Conservation (phyloP, 2,888 invertebrate genomes). For the Agrochola macilenta region DNA sequence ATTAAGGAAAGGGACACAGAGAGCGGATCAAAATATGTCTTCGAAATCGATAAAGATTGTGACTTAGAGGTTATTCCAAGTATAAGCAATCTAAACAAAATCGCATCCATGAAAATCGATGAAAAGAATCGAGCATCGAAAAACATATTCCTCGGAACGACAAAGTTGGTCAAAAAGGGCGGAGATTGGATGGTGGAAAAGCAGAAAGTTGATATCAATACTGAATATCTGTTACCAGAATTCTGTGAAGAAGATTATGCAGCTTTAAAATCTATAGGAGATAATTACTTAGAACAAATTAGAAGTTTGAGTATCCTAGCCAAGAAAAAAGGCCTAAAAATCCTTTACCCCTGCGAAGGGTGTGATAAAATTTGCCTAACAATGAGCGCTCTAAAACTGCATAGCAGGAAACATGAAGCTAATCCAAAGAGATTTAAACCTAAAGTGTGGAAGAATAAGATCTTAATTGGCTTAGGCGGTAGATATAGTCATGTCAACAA, state of each 20-base stretch:
- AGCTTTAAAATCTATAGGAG: conserved; percentile 58
- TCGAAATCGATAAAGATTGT: conserved; percentile 70
- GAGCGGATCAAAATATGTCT: conserved; percentile 74
- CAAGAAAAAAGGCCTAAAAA: conserved; percentile 74
- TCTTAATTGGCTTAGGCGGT: conserved; percentile 28
- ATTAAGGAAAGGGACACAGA: conserved; percentile 71
- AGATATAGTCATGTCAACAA: conserved; percentile 25
- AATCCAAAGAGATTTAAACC: conserved; percentile 80
- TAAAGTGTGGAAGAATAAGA: conserved; percentile 79
- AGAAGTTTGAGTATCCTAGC: conserved; percentile 74
- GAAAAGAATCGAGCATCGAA: conserved; percentile 71
- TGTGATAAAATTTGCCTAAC: conserved; percentile 83
- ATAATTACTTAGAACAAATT: conserved; percentile 75
- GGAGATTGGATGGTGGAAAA: conserved; percentile 81
- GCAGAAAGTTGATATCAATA: conserved; percentile 65
- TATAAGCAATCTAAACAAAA: conserved; percentile 78
- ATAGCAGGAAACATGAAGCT: conserved; percentile 77
- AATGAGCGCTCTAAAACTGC: conserved; percentile 79
- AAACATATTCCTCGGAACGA: conserved; percentile 72
- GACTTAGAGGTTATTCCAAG: conserved; percentile 83
- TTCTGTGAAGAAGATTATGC: conserved; percentile 67
- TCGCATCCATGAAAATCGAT: conserved; percentile 77
- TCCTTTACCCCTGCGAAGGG: conserved; percentile 80
- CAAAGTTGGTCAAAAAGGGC: conserved; percentile 78
- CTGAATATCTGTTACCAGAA: conserved; percentile 71